Evolutionary conservation across 2,113 vertebrate species (phyloP), one percentile per base, ranked within the genome.

Genomic region (Syngnathus floridae): DNA sequence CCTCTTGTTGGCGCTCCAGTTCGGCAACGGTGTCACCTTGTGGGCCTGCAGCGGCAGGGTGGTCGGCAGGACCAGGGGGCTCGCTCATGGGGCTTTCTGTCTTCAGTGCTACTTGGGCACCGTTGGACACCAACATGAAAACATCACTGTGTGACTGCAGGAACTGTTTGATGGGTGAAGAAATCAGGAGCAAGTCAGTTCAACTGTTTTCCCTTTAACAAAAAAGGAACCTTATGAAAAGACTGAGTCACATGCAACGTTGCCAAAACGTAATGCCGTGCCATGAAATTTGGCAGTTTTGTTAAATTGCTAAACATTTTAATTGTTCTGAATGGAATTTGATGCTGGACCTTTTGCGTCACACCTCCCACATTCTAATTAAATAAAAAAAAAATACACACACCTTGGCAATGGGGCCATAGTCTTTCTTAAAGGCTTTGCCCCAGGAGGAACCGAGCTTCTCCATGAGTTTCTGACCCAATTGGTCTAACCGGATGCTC

Each of bases 391-490:
- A 12, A 73, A 52, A 31, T 21, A 17, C 43, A 67, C 98, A 21
- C n/a, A 61, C 97, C 95, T 98, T 98, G 56, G 88, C 87, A 59
- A 99, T 88, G 0, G 94, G 85, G 63, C 97, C 96, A 11, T 89
- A 81, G 7, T 93, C 90, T 71, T 94, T 97, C 64, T 89, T 91
- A 52, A 94, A 98, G 65, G 89, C 95, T 86, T 95, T 98, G 84
- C 93, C 95, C 97, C 96, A 99, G 7, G 97, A 94, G 31, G 90
- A 78, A 14, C 93, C 93, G 45, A 85, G 91, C 74, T 91, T 94
- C 78, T 95, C 89, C 86, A 95, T 73, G n/a, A 99, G 80, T 76
- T 93, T 97, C 81, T 98, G 95, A 43, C 95, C 93, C 49, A 99
- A 79, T 12, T 94, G 94, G 83, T 98, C 93, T 64, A 96, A 38